These are phyloP conservation scores for Drosophila ezoana DNA, from an alignment of 2,888 invertebrate species.

Conservation along the genomic window DNA sequence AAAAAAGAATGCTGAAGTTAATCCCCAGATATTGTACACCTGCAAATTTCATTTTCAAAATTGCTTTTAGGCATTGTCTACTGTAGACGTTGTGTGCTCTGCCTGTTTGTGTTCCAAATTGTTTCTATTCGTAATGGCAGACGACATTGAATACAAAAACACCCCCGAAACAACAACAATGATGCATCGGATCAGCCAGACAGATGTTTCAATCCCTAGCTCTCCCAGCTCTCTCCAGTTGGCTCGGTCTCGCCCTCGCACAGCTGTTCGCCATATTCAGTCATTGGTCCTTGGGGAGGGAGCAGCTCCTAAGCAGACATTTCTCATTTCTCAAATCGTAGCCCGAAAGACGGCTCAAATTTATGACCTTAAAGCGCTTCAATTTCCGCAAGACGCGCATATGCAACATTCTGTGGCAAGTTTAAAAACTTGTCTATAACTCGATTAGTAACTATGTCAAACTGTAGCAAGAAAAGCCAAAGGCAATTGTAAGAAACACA, in stretches of 20 bases:
- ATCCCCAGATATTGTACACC: constrained; percentile 13
- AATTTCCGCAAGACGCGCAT: constrained; percentile 13
- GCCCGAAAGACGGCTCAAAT: constrained; percentile 16
- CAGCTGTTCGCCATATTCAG: constrained; percentile 52
- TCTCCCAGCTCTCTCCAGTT: constrained; percentile 4
- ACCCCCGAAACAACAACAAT: constrained; percentile 30
- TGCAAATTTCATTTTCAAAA: constrained; percentile 9
- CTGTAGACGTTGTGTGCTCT: constrained; percentile 10
- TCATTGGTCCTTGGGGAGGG: constrained; percentile 36
- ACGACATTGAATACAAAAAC: constrained; percentile 46
- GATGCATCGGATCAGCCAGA: constrained; percentile 23
- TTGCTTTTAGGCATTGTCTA: constrained; percentile 21
- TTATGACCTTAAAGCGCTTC: constrained; percentile 30
- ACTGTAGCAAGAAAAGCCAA: constrained; percentile 11
- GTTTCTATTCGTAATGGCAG: constrained; percentile 43
- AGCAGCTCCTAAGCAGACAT: constrained; percentile 3
- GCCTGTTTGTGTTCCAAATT: constrained; percentile 13
- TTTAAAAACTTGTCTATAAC: constrained; percentile 22
- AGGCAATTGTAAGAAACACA: constrained; percentile 6
- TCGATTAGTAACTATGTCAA: constrained; percentile 34
- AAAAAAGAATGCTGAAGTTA: neutral
- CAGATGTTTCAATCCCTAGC: constrained; percentile 44
- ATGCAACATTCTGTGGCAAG: constrained; percentile 35
- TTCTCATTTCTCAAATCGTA: constrained; percentile 17
- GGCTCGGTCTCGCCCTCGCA: neutral